phyloP scores from a whole-genome alignment of 2,888 invertebrate genomes.

The Ctenicera cuprea region DNA sequence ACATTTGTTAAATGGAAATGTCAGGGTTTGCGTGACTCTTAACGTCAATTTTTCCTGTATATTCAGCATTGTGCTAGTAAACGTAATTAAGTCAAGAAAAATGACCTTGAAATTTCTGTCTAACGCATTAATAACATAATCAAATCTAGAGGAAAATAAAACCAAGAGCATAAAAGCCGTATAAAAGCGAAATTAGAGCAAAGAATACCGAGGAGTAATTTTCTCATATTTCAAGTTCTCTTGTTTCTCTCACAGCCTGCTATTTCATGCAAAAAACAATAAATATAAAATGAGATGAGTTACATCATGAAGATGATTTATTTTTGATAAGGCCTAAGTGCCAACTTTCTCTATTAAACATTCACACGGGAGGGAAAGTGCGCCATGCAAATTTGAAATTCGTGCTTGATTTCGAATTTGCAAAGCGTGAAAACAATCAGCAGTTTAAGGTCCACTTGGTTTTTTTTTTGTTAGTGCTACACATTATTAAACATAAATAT shows the following conservation, averaged over 20 bases:
- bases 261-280: conserved; percentile 11
- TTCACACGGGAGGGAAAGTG: not conserved
- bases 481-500: not conserved
- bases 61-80: not conserved
- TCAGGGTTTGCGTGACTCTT: conserved; percentile 26
- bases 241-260: not conserved
- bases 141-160: conserved; percentile 9
- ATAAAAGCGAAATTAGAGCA: conserved; percentile 28
- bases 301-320: conserved; percentile 11
- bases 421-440: conserved; percentile 2
- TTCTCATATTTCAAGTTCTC: conserved; percentile 23
- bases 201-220: conserved; percentile 23
- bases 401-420: not conserved
- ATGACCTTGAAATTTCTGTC: conserved; percentile 19
- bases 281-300: conserved; percentile 13
- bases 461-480: not conserved
- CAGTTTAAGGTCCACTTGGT: not conserved
- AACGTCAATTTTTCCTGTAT: conserved; percentile 7
- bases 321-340: conserved; percentile 15
- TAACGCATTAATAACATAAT: conserved; percentile 10
- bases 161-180: not conserved
- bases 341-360: not conserved
- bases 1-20: conserved; percentile 14
- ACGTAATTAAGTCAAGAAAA: conserved; percentile 14
- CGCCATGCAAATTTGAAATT: not conserved